Evolutionary conservation across 2,888 invertebrate species (phyloP).

Genomic region (Drosophila vallismaia): DNA sequence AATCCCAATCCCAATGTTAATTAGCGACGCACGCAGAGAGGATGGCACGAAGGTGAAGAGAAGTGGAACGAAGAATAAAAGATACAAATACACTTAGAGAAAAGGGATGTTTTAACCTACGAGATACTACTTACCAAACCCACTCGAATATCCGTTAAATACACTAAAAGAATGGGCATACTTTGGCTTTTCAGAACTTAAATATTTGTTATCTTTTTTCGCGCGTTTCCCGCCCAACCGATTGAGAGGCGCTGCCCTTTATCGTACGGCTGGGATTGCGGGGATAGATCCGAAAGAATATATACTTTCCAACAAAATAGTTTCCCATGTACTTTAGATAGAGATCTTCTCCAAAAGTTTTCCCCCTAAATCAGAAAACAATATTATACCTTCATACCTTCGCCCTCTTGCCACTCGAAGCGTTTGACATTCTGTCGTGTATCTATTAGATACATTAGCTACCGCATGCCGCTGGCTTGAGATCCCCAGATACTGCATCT

Average conservation of each 20-base stretch:
- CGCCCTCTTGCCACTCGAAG: constrained; percentile 43
- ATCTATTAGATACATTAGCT: constrained; percentile 79
- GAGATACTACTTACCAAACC: not conserved
- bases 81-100: constrained; percentile 14
- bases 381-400: constrained; percentile 4
- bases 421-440: constrained; percentile 76
- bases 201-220: not conserved
- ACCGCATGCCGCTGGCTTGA: constrained; percentile 55
- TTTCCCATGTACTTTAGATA: not conserved
- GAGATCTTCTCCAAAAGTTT: not conserved
- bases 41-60: not conserved
- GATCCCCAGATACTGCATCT: constrained; percentile 13
- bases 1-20: constrained; percentile 77
- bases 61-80: constrained; percentile 17
- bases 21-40: constrained; percentile 73
- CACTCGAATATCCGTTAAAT: not conserved
- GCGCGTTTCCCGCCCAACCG: no score
- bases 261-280: no score
- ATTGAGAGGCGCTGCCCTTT: no score
- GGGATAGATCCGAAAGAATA: no score
- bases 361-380: not conserved
- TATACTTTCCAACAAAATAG: no score
- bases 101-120: not conserved
- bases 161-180: not conserved
- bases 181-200: not conserved